phyloP scores from a whole-genome alignment of 2,113 vertebrate species.

The Nestor notabilis region DNA sequence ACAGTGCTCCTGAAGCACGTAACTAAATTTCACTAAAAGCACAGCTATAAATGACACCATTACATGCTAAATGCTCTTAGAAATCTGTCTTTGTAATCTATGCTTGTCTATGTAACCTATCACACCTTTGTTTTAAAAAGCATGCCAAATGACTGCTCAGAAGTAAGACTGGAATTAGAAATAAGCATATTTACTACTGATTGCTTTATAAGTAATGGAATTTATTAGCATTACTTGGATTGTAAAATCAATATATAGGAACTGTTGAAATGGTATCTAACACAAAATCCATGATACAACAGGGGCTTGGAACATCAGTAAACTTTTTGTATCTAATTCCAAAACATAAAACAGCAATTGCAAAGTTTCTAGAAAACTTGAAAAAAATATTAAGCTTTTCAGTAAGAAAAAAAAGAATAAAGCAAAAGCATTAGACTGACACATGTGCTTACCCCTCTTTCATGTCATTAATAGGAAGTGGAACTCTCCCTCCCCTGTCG shows the following conservation, averaged over 20 bases:
- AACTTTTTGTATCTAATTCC: background rate
- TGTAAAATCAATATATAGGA: background rate
- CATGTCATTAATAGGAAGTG: constrained; percentile 94
- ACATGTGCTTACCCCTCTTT: constrained; percentile 90
- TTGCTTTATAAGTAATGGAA: background rate
- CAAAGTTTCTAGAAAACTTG: background rate
- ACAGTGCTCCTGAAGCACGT: background rate
- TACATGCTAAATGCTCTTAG: background rate
- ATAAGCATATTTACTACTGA: background rate
- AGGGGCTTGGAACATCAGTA: accelerated
- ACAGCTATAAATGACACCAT: background rate
- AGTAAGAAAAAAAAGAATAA: background rate
- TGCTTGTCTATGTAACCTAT: background rate
- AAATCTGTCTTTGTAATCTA: background rate
- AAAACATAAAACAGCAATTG: background rate
- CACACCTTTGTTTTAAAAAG: background rate
- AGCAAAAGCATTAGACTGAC: background rate
- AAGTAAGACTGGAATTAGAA: background rate
- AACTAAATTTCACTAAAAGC: background rate
- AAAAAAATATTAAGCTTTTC: background rate
- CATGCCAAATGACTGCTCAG: background rate
- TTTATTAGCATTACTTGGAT: background rate
- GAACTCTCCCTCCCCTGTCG: constrained; percentile 93
- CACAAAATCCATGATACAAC: background rate
- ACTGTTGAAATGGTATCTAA: background rate